Percentiles rank a stretch among this genome's conserved stretches.
Conservation (phyloP, 2,113 vertebrate species). For the Thermophis baileyi region DNA sequence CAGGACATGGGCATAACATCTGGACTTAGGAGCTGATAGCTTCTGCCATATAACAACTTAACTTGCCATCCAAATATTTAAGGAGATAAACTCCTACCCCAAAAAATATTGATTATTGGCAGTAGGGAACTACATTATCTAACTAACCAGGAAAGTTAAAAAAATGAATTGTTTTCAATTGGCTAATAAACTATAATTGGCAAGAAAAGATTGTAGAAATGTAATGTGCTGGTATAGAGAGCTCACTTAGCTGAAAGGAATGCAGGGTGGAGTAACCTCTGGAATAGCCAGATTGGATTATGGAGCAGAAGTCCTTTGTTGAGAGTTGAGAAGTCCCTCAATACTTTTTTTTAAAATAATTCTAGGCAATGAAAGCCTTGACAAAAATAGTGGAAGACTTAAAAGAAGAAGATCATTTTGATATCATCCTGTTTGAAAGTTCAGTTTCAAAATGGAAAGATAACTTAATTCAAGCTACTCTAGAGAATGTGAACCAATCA, state of each 20-base stretch:
- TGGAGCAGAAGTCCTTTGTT: background rate
- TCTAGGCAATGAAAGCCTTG: conserved; percentile 82
- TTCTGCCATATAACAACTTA: background rate
- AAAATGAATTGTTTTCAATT: background rate
- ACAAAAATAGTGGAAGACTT: conserved; percentile 85
- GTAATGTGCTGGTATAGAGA: background rate
- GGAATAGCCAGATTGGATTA: background rate
- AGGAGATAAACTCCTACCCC: background rate
- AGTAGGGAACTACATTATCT: background rate
- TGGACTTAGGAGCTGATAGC: background rate
- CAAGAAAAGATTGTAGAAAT: background rate
- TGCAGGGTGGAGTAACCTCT: background rate
- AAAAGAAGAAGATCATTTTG: conserved; percentile 79
- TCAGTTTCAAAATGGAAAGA: conserved; percentile 74
- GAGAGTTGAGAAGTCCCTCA: too few relatives aligned
- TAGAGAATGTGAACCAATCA: conserved; percentile 73
- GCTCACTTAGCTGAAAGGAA: too few relatives aligned
- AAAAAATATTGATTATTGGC: background rate
- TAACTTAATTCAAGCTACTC: conserved; percentile 76
- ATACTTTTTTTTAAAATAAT: background rate
- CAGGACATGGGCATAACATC: background rate
- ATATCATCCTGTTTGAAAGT: conserved; percentile 79
- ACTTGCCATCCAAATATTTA: background rate
- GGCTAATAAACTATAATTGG: background rate
- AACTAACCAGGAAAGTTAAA: background rate